Evolutionary conservation across 1,140 invertebrate genomes (phyloP), one percentile per base, ranked within the genome.

Genomic region (Tetragnatha versicolor): DNA sequence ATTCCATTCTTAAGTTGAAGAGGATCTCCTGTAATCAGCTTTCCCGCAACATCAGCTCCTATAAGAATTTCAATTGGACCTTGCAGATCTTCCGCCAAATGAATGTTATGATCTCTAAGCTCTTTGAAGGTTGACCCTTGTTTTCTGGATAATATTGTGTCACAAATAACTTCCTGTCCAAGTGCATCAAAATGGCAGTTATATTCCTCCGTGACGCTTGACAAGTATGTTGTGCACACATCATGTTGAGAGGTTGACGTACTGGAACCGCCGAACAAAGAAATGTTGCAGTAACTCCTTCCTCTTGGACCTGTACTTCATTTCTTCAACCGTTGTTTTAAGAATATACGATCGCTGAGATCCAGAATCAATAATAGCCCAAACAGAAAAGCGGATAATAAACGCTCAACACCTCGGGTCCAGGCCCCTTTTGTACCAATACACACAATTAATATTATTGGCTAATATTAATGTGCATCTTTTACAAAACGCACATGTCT

Each of bases 1-100:
- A 77, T 10, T 47, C 25, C 60, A 77, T 1, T 33, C 6, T 25
- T 17, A n/a, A 58, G 37, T 27, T 37, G 14, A 5, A 17, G 4
- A 29, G n/a, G 22, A 5, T 58, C 25, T 14, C 35, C 9, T 17
- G 51, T 72, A 12, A 72, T 58, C 6, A 29, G 10, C 45, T 58
- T 72, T 58, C 69, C 51, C 4, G 33, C 1, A 37, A 51, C 17
- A 31, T 72, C 51, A 17, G 10, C 35, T 14, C 33, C 25, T 12
- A 58, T 58, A 4, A 72, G 53, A 31, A 72, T 22, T 72, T 72
- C 51, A 42, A 39, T 58, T 4, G n/a, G 35, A 22, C 37, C 53
- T 27, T 37, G 10, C 7, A 35, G 2, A 37, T 29, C 33, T 39
- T 72, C 49, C 12, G 37, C 14, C 31, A 49, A 4, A 31, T 10